Base-by-base conservation (phyloP, 2,797 vertebrate genomes). In the Sebastolobus altivelis region DNA sequence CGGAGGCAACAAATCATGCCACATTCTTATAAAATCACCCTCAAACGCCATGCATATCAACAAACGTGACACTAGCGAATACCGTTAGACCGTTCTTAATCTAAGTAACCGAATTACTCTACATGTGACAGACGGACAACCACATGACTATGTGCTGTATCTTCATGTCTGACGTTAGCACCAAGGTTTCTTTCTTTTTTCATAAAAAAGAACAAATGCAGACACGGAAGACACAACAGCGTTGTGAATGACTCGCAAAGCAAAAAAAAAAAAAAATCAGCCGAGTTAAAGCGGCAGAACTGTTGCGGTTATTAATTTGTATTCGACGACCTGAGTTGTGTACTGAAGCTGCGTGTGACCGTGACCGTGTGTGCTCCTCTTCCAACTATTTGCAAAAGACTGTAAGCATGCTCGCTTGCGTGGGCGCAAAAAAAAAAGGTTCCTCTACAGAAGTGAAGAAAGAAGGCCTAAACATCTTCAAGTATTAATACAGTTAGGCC, bases 401-500 rank as follows among this genome's bases (percentile, higher is more conserved):
- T 72, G 79, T 69, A 82, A 90, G 92, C 92, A 92, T 92, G 93
- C 94, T 94, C 78, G 83, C 84, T 46, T 18, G 43, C 13, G 20
- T 56, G 16, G 2, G 2, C 2, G 49, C 22, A 72, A 67, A 56
- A 65, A 60, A 37, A 75, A 77, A 69, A 60, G 62, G 75, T 92
- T 91, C 88, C 86, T 88, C 83, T 86, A 93, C 85, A 91, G 87
- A 91, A 88, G 88, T 87, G 87, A 91, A 92, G 89, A 81, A 83
- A 91, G 84, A 87, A 92, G 89, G 91, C 94, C 88, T 89, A 89
- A 87, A 92, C 80, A 82, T 93, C 91, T 95, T 95, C 93, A 95
- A 94, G 94, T 95, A 94, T 94, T 91, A 93, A 95, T 91, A 94
- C 87, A 93, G 88, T 92, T 91, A 87, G 88, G 93, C 92, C 88